phyloP scores from a whole-genome alignment of 2,888 invertebrate species.

The Dicycla oo region DNA sequence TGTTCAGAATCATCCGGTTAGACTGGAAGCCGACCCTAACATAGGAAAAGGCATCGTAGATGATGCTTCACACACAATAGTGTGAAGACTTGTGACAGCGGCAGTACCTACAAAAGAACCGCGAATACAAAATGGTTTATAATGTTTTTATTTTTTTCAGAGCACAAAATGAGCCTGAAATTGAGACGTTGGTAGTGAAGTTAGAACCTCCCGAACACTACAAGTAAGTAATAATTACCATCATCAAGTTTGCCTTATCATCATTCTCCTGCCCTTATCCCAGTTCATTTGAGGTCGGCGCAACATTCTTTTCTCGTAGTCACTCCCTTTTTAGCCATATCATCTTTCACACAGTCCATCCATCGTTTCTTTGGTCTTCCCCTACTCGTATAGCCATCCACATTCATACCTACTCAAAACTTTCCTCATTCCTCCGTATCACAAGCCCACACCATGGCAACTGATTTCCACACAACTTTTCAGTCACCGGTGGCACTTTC shows the following conservation, averaged over 20 bases:
- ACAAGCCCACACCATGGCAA: too few relatives aligned
- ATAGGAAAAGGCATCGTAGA: background rate
- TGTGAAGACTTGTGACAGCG: background rate
- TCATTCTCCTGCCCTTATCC: background rate
- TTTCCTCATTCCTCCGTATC: too few relatives aligned
- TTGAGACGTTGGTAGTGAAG: constrained; percentile 6
- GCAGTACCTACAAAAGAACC: background rate
- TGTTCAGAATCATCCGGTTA: background rate
- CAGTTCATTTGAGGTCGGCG: background rate
- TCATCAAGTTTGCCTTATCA: background rate
- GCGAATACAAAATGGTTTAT: background rate
- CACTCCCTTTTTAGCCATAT: background rate
- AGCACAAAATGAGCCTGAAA: background rate
- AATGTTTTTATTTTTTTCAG: background rate
- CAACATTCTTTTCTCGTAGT: background rate
- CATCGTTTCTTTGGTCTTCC: too few relatives aligned
- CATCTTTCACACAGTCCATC: too few relatives aligned
- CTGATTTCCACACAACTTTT: too few relatives aligned
- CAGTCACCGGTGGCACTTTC: too few relatives aligned
- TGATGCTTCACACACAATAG: background rate
- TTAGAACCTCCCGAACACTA: background rate
- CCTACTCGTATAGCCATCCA: too few relatives aligned
- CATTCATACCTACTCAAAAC: too few relatives aligned
- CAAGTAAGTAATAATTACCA: background rate
- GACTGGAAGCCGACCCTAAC: background rate